Evolutionary conservation across 2,113 vertebrate genomes (phyloP), one percentile per base, ranked within the genome.

Genomic region (Arvicanthis niloticus): DNA sequence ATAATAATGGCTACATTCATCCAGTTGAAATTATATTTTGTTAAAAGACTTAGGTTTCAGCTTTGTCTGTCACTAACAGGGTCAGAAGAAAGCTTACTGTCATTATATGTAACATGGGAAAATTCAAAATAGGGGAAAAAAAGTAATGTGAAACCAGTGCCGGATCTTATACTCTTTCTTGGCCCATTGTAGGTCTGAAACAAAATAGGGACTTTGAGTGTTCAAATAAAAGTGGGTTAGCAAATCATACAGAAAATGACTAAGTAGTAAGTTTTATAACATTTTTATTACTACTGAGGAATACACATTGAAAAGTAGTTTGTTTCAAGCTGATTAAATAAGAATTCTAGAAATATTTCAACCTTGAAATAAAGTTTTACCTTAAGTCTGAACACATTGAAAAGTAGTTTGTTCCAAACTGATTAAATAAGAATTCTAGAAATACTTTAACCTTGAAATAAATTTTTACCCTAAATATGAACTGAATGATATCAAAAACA

Each of bases 371-470:
- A 73, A 3, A 37, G 73, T 92, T 95, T 93, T 96, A 75, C 80
- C 29, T 40, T 73, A 58, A 68, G 12, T 26, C 24, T 24, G 31
- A 34, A 10, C 2, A 9, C n/a, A 72, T 72, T n/a, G 70, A 73
- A 85, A 96, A 29, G 15, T 68, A 77, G 53, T 89, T 96, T 76
- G 3, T 2, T 89, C 29, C 4, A 80, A 72, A 78, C 0, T 56
- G n/a, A n/a, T 78, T 91, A 91, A 58, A 60, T 53, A 51, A 84
- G 7, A 92, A 93, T n/a, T 77, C 65, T 11, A 82, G 70, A 58
- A n/a, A 15, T 26, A 51, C 1, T 42, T 82, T 97, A 91, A 31
- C 3, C 48, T 87, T 91, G 13, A 29, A 1, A 84, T 80, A 73
- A 3, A 37, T 78, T 92, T 95, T 93, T 96, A 75, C 80, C 29